phyloP scores from a whole-genome alignment of 2,797 vertebrate genomes.

The Paedocypris micromegethes region DNA sequence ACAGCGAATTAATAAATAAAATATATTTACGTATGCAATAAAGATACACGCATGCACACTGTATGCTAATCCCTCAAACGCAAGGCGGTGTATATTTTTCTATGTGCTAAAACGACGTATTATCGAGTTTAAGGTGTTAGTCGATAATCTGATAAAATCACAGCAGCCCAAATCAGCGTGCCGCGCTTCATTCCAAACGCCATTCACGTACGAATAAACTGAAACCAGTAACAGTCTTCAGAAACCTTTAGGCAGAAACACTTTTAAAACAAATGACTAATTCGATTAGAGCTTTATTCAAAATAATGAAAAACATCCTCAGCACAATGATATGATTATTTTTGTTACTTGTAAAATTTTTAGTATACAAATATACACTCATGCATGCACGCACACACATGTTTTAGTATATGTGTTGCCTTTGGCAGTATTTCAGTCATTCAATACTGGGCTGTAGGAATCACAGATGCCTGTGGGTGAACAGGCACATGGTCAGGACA shows the following conservation, averaged over 20 bases:
- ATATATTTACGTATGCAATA: conserved; percentile 6
- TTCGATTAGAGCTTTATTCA: no score
- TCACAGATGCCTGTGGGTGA: conserved; percentile 37
- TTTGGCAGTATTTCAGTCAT: background rate
- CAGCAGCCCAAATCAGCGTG: conserved; percentile 18
- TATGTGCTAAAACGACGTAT: conserved; percentile 30
- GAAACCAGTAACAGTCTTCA: no score
- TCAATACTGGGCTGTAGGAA: conserved; percentile 6
- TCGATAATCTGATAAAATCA: conserved; percentile 37
- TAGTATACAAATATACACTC: no score
- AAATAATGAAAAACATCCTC: no score
- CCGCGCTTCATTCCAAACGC: background rate
- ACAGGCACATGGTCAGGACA: conserved; percentile 6
- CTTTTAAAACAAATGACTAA: no score
- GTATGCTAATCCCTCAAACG: conserved; percentile 39
- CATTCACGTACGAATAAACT: no score
- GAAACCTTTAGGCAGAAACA: no score
- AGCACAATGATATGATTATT: no score
- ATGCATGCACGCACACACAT: no score
- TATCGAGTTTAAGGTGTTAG: conserved; percentile 39
- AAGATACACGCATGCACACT: conserved; percentile 23
- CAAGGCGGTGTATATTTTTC: background rate
- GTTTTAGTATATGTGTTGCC: no score
- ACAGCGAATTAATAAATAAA: conserved; percentile 4
- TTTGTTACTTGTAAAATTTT: no score